Conservation (phyloP, 1,140 invertebrate genomes). For the Paraescarpia echinospica region DNA sequence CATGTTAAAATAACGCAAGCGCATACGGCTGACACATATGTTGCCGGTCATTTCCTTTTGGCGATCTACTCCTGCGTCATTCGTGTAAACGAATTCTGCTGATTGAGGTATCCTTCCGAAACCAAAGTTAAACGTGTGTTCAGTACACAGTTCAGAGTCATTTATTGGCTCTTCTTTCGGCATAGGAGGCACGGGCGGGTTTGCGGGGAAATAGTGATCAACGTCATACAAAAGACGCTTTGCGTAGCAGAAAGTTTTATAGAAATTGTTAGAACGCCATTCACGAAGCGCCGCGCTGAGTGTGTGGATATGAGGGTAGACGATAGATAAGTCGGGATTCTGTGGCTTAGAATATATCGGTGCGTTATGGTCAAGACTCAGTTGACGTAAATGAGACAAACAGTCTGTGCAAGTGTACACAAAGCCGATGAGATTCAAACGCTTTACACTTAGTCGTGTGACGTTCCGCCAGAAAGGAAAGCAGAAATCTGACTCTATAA, state of each 20-base stretch:
- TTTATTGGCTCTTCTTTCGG: background rate
- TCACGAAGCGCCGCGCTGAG: background rate
- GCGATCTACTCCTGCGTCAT: too few relatives aligned
- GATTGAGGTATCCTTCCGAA: background rate
- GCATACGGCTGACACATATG: background rate
- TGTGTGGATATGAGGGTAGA: background rate
- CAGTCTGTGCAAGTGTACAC: background rate
- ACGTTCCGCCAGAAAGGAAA: background rate
- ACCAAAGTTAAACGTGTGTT: background rate
- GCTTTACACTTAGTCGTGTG: background rate
- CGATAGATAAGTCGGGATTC: background rate
- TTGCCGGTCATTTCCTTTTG: background rate
- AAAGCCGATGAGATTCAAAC: background rate
- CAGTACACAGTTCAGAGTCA: background rate
- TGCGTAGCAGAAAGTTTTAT: background rate
- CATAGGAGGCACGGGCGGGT: background rate
- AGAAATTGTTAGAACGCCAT: background rate
- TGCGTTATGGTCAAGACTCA: background rate
- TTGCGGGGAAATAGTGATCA: background rate
- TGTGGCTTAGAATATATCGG: background rate
- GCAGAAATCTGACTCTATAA: background rate
- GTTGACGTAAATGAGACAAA: background rate
- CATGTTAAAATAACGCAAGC: background rate
- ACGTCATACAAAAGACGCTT: background rate
- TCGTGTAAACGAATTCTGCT: background rate